Evolutionary conservation across 2,797 vertebrate genomes (phyloP).

Genomic region (Tragelaphus oryx): DNA sequence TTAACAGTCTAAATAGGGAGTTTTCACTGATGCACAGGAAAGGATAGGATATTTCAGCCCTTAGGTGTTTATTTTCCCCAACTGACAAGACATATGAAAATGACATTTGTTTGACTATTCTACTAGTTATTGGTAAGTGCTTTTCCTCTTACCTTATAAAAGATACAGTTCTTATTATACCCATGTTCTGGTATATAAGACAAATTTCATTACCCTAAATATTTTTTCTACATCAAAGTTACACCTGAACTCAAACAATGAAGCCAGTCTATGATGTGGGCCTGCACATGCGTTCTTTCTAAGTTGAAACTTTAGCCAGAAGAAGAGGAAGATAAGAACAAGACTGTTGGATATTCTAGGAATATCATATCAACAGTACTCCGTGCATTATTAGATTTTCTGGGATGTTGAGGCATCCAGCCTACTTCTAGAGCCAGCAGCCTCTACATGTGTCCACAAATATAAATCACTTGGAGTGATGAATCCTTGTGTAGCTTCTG

Average conservation of each 20-base stretch:
- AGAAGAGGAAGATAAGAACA: background rate
- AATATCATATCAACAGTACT: background rate
- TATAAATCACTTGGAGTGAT: slow-evolving; percentile 54
- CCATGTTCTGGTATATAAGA: background rate
- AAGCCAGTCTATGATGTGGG: background rate
- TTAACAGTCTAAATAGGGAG: background rate
- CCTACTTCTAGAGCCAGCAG: slow-evolving; percentile 24
- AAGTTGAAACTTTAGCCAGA: background rate
- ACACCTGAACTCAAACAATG: background rate
- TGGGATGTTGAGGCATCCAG: background rate
- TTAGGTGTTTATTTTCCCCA: slow-evolving; percentile 40
- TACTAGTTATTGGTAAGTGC: background rate
- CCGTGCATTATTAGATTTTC: background rate
- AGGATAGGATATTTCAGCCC: background rate
- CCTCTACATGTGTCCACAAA: slow-evolving; percentile 53
- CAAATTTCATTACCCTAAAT: background rate
- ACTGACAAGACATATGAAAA: background rate
- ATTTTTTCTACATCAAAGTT: slow-evolving; percentile 25
- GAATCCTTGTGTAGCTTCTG: slow-evolving; percentile 26
- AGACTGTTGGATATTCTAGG: background rate
- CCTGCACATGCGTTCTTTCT: background rate
- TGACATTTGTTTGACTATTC: slow-evolving; percentile 31
- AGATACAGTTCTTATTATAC: background rate
- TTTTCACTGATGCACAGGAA: background rate
- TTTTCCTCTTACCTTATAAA: slow-evolving; percentile 30